phyloP scores from a whole-genome alignment of 2,888 invertebrate genomes.

The Sympetrum striolatum region DNA sequence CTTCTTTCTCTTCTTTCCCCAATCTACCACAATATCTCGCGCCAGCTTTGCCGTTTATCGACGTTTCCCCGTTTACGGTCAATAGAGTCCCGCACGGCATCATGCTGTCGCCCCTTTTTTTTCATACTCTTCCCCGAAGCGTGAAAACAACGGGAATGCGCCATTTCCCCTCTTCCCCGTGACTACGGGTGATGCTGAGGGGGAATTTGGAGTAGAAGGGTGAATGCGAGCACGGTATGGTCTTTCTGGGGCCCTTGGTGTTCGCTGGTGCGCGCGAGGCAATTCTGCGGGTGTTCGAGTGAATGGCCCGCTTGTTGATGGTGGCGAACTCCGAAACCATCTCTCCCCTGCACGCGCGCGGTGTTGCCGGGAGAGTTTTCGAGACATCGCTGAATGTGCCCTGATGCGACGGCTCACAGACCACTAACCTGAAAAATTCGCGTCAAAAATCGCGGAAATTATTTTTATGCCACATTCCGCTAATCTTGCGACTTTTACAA shows the following conservation, averaged over 20 bases:
- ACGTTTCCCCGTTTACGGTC: constrained; percentile 25
- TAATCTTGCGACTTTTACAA: no score
- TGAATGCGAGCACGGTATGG: neutral
- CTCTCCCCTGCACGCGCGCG: neutral
- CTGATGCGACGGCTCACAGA: no score
- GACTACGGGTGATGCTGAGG: neutral
- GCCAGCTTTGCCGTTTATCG: neutral
- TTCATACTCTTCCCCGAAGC: neutral
- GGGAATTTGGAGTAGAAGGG: neutral
- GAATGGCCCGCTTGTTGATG: neutral
- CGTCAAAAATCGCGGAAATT: no score
- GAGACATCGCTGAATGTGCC: no score
- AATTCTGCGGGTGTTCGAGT: neutral
- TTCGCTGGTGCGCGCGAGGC: neutral
- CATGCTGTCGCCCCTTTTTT: neutral
- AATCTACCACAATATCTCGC: neutral
- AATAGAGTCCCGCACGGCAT: neutral
- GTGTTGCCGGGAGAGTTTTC: no score
- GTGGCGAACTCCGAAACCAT: neutral
- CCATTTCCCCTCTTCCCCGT: neutral
- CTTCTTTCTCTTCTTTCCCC: neutral
- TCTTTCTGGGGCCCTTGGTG: neutral
- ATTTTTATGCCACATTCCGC: no score
- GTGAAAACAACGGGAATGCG: no score
- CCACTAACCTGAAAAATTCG: no score